Conservation (phyloP, 1,140 invertebrate species). For the Cataglyphis hispanica region DNA sequence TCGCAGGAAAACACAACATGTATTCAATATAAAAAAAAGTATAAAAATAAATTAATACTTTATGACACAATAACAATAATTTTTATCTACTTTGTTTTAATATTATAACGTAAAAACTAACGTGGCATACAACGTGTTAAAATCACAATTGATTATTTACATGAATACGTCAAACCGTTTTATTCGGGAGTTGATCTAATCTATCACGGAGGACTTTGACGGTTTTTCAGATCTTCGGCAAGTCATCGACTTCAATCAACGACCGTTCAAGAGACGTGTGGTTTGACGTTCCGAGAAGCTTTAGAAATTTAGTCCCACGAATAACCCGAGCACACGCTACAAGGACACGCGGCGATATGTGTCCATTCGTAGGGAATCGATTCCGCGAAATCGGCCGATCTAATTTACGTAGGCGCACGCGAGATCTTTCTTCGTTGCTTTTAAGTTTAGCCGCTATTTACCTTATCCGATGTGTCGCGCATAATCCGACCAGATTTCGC, state of each 20-base stretch:
- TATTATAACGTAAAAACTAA: background rate
- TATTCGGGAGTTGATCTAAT: slow-evolving; percentile 29
- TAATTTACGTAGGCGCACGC: slow-evolving; percentile 40
- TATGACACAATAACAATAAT: background rate
- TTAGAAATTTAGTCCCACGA: slow-evolving; percentile 58
- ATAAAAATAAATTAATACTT: background rate
- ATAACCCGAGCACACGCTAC: slow-evolving; percentile 48
- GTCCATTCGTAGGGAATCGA: slow-evolving; percentile 51
- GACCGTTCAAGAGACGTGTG: slow-evolving; percentile 38
- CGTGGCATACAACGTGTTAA: background rate
- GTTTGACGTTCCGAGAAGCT: slow-evolving; percentile 70
- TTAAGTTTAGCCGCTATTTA: slow-evolving; percentile 38
- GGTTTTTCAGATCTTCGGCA: slow-evolving; percentile 43
- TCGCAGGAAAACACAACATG: background rate
- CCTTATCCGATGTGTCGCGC: slow-evolving; percentile 4
- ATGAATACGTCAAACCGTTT: background rate
- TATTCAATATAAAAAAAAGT: too few relatives aligned
- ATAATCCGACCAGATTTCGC: background rate
- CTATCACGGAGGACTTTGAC: slow-evolving; percentile 4
- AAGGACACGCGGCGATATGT: slow-evolving; percentile 62
- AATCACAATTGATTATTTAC: background rate
- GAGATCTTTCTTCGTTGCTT: slow-evolving; percentile 55
- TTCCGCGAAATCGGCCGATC: slow-evolving; percentile 69
- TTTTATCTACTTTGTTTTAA: background rate
- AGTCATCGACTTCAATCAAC: slow-evolving; percentile 59